phyloP scores from a whole-genome alignment of 1,140 invertebrate species.

The Caerostris extrusa region DNA sequence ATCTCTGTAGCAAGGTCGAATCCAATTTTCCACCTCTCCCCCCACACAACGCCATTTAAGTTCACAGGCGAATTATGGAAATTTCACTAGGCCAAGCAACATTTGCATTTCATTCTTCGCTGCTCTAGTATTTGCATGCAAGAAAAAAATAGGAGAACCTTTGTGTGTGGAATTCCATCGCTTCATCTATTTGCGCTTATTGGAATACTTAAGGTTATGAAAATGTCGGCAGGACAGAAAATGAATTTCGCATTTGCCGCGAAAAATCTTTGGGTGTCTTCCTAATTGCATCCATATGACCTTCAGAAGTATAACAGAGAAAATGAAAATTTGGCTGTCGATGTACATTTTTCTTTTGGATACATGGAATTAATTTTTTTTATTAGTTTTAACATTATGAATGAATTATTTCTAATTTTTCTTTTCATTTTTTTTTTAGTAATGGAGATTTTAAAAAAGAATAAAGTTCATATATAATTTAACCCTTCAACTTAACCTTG shows the following conservation, averaged over 20 bases:
- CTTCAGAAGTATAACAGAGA: background rate
- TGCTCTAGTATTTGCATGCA: background rate
- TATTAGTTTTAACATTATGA: too few relatives aligned
- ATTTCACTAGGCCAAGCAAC: conserved; percentile 9
- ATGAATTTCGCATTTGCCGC: conserved; percentile 24
- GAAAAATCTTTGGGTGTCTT: background rate
- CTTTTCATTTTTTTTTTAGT: too few relatives aligned
- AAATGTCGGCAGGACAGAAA: conserved; percentile 27
- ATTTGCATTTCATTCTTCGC: conserved; percentile 24
- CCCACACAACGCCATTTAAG: conserved; percentile 39
- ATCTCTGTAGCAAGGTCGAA: background rate
- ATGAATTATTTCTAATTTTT: too few relatives aligned
- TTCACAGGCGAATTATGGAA: conserved; percentile 52
- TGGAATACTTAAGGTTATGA: conserved; percentile 54
- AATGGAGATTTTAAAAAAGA: too few relatives aligned
- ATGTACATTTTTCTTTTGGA: background rate
- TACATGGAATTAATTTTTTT: too few relatives aligned
- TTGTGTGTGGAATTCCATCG: conserved; percentile 20
- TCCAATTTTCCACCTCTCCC: conserved; percentile 17
- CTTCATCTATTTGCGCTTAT: conserved; percentile 33
- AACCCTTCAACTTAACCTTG: too few relatives aligned
- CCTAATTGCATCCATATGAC: conserved; percentile 12
- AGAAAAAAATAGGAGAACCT: background rate
- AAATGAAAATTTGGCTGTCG: background rate
- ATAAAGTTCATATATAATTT: too few relatives aligned